These are phyloP conservation scores for Cichlasoma orientale DNA, from an alignment of 2,797 vertebrate species.

Conservation along the genomic window DNA sequence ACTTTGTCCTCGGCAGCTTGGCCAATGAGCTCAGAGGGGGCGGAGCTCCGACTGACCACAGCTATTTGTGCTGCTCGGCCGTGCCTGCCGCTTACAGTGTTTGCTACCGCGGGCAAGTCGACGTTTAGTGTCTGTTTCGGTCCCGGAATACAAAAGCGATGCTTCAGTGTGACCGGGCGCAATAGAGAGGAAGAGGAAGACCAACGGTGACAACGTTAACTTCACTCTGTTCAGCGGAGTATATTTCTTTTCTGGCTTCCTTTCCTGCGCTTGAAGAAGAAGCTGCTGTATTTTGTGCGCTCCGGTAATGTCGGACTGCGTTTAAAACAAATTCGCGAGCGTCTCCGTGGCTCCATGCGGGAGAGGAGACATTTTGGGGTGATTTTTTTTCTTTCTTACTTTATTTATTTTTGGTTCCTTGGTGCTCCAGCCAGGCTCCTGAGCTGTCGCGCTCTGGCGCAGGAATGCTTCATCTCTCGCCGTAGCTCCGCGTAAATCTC, in stretches of 20 bases:
- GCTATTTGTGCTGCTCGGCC: conserved; percentile 59
- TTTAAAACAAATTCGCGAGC: conserved; percentile 1
- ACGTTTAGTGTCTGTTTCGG: conserved; percentile 4
- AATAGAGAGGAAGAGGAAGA: conserved; percentile 16
- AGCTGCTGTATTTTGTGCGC: conserved; percentile 11
- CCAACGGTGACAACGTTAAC: conserved; percentile 6
- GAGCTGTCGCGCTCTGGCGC: conserved; percentile 11
- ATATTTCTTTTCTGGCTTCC: neutral
- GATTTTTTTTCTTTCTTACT: neutral
- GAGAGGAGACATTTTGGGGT: conserved; percentile 24
- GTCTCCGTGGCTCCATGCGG: conserved; percentile 45
- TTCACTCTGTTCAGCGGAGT: conserved; percentile 40
- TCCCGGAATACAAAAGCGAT: conserved; percentile 58
- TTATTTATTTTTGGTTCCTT: too few relatives aligned
- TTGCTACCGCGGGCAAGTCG: neutral
- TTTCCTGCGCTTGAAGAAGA: conserved; percentile 15
- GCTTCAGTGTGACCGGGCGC: conserved; percentile 14
- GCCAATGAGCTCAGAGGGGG: conserved; percentile 61
- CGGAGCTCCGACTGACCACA: conserved; percentile 43
- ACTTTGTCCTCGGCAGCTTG: fast-evolving
- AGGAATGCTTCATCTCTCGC: conserved; percentile 41
- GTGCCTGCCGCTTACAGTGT: neutral
- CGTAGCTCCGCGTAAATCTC: conserved; percentile 68
- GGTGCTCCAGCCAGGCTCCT: conserved; percentile 9
- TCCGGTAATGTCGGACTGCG: conserved; percentile 50